Conservation (phyloP, 2,797 vertebrate genomes). For the Danio aesculapii region DNA sequence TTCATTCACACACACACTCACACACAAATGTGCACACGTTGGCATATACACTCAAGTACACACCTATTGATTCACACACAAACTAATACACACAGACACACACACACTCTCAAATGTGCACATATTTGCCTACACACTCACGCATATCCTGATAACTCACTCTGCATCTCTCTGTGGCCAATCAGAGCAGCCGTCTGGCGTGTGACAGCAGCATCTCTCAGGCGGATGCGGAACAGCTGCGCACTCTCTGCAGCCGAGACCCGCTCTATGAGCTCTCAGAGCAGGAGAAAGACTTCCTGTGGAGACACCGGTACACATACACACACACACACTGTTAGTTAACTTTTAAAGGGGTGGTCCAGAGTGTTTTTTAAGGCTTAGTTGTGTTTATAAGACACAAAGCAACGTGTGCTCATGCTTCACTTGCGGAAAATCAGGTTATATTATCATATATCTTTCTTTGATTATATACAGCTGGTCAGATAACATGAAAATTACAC, state of each 20-base stretch:
- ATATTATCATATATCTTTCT: no score
- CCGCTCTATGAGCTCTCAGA: conserved; percentile 74
- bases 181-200: conserved; percentile 71
- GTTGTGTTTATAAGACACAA: no score
- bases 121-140: no score
- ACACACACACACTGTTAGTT: no score
- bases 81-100: not conserved
- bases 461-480: no score
- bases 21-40: conserved; percentile 18
- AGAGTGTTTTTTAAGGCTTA: no score
- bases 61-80: no score
- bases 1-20: not conserved
- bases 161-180: not conserved
- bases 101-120: not conserved
- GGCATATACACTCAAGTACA: no score
- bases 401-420: no score
- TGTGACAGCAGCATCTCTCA: conserved; percentile 70
- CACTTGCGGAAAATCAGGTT: no score
- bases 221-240: conserved; percentile 69
- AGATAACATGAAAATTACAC: no score
- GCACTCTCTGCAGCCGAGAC: conserved; percentile 68
- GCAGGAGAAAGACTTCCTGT: conserved; percentile 76
- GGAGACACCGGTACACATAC: conserved; percentile 69
- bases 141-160: not conserved
- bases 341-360: no score